Percentiles rank a stretch among this genome's conserved stretches.
These are phyloP conservation scores for Phasianus colchicus DNA, from an alignment of 2,113 vertebrate genomes.

Conservation along the genomic window DNA sequence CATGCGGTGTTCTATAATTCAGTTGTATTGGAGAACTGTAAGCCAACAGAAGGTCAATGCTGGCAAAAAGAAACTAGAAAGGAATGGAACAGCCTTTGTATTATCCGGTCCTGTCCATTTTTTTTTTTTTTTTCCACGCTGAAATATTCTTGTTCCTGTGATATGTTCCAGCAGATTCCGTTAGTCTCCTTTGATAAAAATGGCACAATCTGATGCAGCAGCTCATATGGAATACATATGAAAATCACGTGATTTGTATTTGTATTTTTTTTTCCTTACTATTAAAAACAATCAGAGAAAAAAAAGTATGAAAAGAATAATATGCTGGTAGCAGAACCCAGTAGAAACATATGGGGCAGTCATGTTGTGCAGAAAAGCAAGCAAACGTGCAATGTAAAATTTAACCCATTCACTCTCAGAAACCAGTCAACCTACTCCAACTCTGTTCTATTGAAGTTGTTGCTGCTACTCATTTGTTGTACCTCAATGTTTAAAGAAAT, in stretches of 20 bases:
- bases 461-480: not conserved
- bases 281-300: not conserved
- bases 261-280: not conserved
- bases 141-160: not conserved
- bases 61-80: slow-evolving; percentile 15
- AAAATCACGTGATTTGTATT: not conserved
- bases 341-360: not conserved
- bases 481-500: not conserved
- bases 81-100: not conserved
- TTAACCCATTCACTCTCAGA: not conserved
- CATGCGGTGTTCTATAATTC: slow-evolving; percentile 36
- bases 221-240: not conserved
- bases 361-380: not conserved
- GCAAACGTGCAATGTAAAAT: not conserved
- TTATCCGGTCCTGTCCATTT: slow-evolving; percentile 11
- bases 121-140: not conserved
- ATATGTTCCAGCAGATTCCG: not conserved
- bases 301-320: not conserved
- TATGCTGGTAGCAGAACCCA: not conserved
- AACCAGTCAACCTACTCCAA: not conserved
- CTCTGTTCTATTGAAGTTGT: rapidly evolving
- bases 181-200: slow-evolving; percentile 10
- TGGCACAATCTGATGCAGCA: not conserved
- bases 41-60: slow-evolving; percentile 7
- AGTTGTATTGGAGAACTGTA: not conserved